Evolutionary conservation across 2,888 invertebrate genomes (phyloP), one percentile per base, ranked within the genome.

Genomic region (Xylota segnis): DNA sequence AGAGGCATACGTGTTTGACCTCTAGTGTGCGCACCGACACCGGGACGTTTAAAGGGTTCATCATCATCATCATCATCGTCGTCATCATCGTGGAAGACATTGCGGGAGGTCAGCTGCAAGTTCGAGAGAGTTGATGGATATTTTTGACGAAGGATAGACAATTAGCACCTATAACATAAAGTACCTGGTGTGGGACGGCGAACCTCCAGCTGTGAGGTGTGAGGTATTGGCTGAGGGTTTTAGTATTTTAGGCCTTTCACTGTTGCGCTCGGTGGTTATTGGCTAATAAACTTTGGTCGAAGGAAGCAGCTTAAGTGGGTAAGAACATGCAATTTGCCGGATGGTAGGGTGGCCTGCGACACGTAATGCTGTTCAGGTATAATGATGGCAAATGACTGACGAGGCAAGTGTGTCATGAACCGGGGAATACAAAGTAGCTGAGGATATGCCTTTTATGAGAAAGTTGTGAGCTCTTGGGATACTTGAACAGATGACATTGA

Each of bases 111-210:
- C 79, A 81, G 47, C 29, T 9, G n/a, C n/a, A 23, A 37, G 14
- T 29, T 18, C 23, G 23, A 23, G 18, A 47, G 50, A 66, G 18
- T 58, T 81, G 84, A 72, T 68, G 63, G 58, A 45, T 74, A 66
- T 47, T 68, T 78, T 68, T 74, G 54, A 52, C 43, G 65, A 56
- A 68, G 45, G 58, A 37, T 76, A 37, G 71, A 9, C 81, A 86
- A 86, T 86, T 86, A 81, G 66, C 76, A 81, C 81, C 76, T 70
- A 86, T 86, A 86, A 81, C 86, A 86, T 86, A 81, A 86, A 86
- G 47, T 50, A 70, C 37, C 3, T 37, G 5, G 50, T 47, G 65
- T 71, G 47, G 65, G 59, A 61, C 66, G 70, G 52, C 54, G 68
- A 9, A 0, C 16, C 32, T 3, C 37, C 32, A 72, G 54, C 59